Evolutionary conservation across 1,140 invertebrate species (phyloP), one percentile per base, ranked within the genome.

Genomic region (Camponotus vicinus): DNA sequence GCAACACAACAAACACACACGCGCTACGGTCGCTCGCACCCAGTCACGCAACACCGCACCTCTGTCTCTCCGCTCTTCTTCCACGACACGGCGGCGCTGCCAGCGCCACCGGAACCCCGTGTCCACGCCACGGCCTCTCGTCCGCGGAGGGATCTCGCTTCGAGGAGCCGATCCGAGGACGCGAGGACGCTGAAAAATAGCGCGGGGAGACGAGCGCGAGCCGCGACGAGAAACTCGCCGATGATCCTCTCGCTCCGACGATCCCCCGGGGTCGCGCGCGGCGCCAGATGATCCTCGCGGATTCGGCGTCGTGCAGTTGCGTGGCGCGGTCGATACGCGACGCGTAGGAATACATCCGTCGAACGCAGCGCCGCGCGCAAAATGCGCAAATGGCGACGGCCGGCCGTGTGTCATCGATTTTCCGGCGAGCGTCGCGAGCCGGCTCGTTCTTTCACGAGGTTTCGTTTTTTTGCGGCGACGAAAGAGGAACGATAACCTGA

Each of bases 1-100:
- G 77, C 90, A 92, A 94, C 93, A 94, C 93, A 94, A 94, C 93
- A 94, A 93, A 93, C 94, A 94, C 93, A 94, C 94, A 94, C 94
- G 93, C 93, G 93, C 92, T 94, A 83, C 93, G 90, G 21, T 73
- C 86, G 79, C 92, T 93, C 91, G 93, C 93, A 94, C 90, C 75
- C 93, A 94, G 90, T 93, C 93, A 94, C 93, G 93, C 93, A 94
- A 94, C 92, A 93, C 93, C 93, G 91, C 91, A 92, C 91, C 92
- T 93, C 92, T 93, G 91, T 92, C 93, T 92, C 86, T 77, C 61
- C 55, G 61, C 69, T 85, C 86, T 86, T 59, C 86, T 86, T 59
- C 55, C 57, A 57, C 85, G 42, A 8, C 85, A 87, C 37, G 21
- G 15, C 32, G 69, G 32, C 15, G 7, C 21, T 45, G 13, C 67